Conservation (phyloP, 2,888 invertebrate genomes). For the Acleris emargana region DNA sequence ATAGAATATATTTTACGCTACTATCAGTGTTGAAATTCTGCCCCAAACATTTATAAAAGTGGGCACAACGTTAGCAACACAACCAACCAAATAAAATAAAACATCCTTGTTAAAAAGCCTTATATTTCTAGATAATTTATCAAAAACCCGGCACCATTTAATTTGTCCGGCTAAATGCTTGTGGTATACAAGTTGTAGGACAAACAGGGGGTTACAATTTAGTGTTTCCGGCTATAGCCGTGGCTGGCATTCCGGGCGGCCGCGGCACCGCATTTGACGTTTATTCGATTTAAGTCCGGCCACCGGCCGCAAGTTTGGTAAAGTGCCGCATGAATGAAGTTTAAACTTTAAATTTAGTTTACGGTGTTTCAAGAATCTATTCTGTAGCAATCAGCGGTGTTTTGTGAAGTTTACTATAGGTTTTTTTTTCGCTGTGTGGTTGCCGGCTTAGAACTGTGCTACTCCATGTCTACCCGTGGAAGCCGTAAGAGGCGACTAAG, state of each 20-base stretch:
- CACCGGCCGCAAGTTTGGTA: slow-evolving; percentile 54
- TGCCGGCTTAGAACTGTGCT: too few relatives aligned
- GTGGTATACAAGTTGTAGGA: slow-evolving; percentile 47
- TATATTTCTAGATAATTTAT: slow-evolving; percentile 9
- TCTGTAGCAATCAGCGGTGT: slow-evolving; percentile 30
- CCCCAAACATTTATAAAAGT: too few relatives aligned
- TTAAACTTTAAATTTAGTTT: slow-evolving; percentile 65
- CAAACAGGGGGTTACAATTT: slow-evolving; percentile 60
- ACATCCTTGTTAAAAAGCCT: slow-evolving; percentile 5
- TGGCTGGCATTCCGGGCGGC: slow-evolving; percentile 37
- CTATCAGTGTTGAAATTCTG: too few relatives aligned
- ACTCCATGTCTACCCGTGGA: too few relatives aligned
- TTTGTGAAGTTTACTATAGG: too few relatives aligned
- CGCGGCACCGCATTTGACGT: slow-evolving; percentile 64
- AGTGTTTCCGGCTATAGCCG: slow-evolving; percentile 55
- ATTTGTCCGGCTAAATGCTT: slow-evolving; percentile 35
- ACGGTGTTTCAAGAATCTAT: slow-evolving; percentile 38
- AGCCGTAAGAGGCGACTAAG: too few relatives aligned
- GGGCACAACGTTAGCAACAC: too few relatives aligned
- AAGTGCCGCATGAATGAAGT: slow-evolving; percentile 67
- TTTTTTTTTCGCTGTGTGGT: too few relatives aligned
- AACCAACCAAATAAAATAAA: neutral
- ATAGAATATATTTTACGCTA: too few relatives aligned
- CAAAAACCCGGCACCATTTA: slow-evolving; percentile 11
- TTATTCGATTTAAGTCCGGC: slow-evolving; percentile 72